Conservation (phyloP, 2,113 vertebrate species). For the Anoura caudifer region DNA sequence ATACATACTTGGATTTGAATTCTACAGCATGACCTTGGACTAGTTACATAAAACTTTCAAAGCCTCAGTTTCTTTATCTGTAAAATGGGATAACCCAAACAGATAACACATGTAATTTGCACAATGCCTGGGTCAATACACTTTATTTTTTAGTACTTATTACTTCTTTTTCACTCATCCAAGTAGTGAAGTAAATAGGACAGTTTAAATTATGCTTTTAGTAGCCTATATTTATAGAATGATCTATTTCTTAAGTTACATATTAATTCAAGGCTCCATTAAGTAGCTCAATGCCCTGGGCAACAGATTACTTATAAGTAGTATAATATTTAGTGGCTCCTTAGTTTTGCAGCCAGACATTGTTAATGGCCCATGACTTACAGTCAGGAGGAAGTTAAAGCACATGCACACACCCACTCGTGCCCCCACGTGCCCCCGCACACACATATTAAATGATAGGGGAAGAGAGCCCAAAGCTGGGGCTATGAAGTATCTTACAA, state of each 20-base stretch:
- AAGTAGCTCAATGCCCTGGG: conserved; percentile 70
- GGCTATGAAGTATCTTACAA: background rate
- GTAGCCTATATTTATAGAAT: conserved; percentile 63
- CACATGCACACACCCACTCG: background rate
- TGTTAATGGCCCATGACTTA: conserved; percentile 63
- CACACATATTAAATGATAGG: background rate
- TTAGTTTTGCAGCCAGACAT: conserved; percentile 60
- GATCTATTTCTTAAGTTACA: conserved; percentile 81
- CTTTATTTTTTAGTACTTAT: background rate
- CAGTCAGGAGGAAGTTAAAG: conserved; percentile 45
- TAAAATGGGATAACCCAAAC: background rate
- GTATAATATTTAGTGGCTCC: conserved; percentile 78
- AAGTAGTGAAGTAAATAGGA: conserved; percentile 22
- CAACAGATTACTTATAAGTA: conserved; percentile 85
- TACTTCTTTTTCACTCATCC: background rate
- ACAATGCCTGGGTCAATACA: background rate
- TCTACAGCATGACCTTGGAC: background rate
- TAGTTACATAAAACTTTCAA: background rate
- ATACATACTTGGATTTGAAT: background rate
- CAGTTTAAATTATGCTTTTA: conserved; percentile 57
- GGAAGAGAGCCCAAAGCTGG: background rate
- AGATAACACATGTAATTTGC: background rate
- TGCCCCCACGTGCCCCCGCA: background rate
- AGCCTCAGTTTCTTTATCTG: background rate
- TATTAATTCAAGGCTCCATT: conserved; percentile 82